Percentiles rank a stretch among this genome's conserved stretches.
These are phyloP conservation scores for Tholera decimalis DNA, from an alignment of 2,888 invertebrate genomes.

Conservation along the genomic window DNA sequence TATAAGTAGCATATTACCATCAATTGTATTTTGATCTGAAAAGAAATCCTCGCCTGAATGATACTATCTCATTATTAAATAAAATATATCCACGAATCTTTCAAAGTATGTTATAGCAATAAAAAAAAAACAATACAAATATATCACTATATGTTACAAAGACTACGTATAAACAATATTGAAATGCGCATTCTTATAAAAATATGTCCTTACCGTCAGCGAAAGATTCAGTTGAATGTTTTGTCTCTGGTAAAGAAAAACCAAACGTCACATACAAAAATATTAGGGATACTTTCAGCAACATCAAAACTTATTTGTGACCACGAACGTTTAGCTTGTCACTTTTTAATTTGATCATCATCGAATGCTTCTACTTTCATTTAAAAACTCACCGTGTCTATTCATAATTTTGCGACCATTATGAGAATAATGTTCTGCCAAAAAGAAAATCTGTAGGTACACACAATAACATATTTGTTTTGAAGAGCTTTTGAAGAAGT, in stretches of 20 bases:
- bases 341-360: not conserved
- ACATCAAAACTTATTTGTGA: not conserved
- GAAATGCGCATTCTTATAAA: not conserved
- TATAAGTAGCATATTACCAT: not conserved
- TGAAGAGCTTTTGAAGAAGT: too few species aligned
- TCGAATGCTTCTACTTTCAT: too few species aligned
- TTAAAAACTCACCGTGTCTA: too few species aligned
- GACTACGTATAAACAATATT: not conserved
- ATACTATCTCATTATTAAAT: not conserved
- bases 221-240: slow-evolving; percentile 8
- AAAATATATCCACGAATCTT: too few species aligned
- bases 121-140: not conserved
- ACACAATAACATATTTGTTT: too few species aligned
- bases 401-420: too few species aligned
- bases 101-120: too few species aligned
- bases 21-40: slow-evolving; percentile 8
- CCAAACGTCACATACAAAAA: not conserved
- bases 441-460: too few species aligned
- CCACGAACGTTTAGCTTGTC: not conserved
- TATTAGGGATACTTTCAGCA: not conserved
- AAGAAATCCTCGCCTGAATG: not conserved
- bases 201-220: slow-evolving; percentile 11
- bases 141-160: not conserved
- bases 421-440: too few species aligned
- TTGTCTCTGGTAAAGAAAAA: slow-evolving; percentile 13